Base-by-base conservation (phyloP, 2,888 invertebrate species). In the Biston betularia region DNA sequence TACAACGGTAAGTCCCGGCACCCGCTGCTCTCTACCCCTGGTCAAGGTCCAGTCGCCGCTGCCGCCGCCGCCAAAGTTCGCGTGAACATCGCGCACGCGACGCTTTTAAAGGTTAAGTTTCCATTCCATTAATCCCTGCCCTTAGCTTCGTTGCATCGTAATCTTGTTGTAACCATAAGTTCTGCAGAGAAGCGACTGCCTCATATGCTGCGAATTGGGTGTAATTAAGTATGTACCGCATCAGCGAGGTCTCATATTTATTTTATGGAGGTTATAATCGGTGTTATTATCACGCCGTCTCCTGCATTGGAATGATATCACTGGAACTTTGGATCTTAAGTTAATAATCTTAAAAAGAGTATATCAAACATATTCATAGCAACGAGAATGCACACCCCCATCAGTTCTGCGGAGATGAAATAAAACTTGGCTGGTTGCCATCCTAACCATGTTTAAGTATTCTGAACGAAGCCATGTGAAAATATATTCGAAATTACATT, bases 1-100 rank as follows among this genome's bases (percentile, higher is more conserved):
- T 97, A 97, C 89, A 97, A 96, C 90, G 96, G 97, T 97, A 88
- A 95, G 96, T 69, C 40, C 38, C 4, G 12, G 44, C 55, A 24
- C 24, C 54, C 24, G 75, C 95, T 92, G 78, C 95, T 54, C 54
- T 54, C 42, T 44, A 33, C 38, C 63, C 63, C 69, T 60, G 52
- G n/a, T 63, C 62, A 67, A 74, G 75, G 74, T 65, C 72, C 46
- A 94, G 75, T 94, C 92, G 78, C 95, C 93, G 76, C 94, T 87
- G 78, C 69, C 94, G 94, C 83, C 94, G 78, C 95, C 94, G 76
- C 95, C 95, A 75, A 92, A 95, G 66, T 70, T 70, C 52, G 35
- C 35, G 53, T 61, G 11, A 12, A 38, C 54, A 35, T 14, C 40
- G 60, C 63, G 53, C 67, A 46, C 61, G 46, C 53, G 53, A 45